These are phyloP conservation scores for Leptonema lineaticorne DNA, from an alignment of 1,140 invertebrate genomes.

Conservation along the genomic window DNA sequence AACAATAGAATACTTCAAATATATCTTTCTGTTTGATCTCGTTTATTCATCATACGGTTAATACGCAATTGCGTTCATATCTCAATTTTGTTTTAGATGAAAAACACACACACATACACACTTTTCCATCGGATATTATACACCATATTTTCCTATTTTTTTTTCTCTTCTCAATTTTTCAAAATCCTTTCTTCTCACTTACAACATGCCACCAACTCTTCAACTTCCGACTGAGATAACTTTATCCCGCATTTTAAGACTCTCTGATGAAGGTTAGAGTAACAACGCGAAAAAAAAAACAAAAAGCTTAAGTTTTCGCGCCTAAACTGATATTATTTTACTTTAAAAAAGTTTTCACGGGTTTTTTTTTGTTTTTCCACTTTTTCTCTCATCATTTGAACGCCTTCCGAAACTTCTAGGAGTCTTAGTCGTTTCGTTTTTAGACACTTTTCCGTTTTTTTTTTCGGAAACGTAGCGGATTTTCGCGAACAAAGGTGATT, in stretches of 20 bases:
- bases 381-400: neutral
- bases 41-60: constrained; percentile 19
- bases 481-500: constrained; percentile 4
- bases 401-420: neutral
- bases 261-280: constrained; percentile 20
- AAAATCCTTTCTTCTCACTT: constrained; percentile 18
- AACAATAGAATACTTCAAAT: no score
- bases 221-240: constrained; percentile 25
- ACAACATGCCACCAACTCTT: constrained; percentile 25
- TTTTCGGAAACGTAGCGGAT: neutral
- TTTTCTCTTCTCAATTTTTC: constrained; percentile 22
- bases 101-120: neutral
- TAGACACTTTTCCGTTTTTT: neutral
- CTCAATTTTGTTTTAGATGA: no score
- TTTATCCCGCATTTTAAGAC: constrained; percentile 25
- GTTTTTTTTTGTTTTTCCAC: neutral
- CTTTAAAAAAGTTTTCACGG: constrained; percentile 14
- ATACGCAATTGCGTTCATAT: constrained; percentile 5
- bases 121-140: neutral
- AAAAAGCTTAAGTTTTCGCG: constrained; percentile 21
- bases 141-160: constrained; percentile 6
- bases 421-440: no score
- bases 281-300: no score
- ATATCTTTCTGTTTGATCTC: neutral
- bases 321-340: constrained; percentile 24